Percentiles rank a stretch among this genome's conserved stretches.
Conservation (phyloP, 2,797 vertebrate genomes). For the Crenuchus spilurus region DNA sequence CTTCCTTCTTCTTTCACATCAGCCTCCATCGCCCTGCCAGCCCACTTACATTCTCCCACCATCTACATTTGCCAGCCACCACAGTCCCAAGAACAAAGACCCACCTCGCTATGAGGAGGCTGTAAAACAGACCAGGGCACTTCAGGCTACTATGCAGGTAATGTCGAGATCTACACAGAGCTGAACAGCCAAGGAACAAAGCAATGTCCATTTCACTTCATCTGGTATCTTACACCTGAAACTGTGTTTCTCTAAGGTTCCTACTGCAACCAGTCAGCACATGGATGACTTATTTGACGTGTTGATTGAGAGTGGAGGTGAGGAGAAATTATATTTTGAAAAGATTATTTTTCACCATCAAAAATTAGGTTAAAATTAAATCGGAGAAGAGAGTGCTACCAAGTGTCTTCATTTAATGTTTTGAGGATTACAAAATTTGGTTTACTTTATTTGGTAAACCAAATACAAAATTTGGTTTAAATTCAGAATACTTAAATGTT, state of each 20-base stretch:
- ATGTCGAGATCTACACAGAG: background rate
- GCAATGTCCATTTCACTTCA: background rate
- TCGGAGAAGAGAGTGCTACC: no score
- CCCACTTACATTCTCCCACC: constrained; percentile 70
- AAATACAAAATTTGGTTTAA: no score
- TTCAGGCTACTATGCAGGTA: constrained; percentile 77
- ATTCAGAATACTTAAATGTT: no score
- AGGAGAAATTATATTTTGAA: constrained; percentile 38
- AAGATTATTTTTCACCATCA: background rate
- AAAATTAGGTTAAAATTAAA: background rate
- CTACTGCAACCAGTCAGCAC: constrained; percentile 89
- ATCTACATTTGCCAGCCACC: constrained; percentile 75
- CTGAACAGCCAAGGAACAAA: background rate
- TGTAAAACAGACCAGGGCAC: constrained; percentile 88
- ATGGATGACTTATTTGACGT: constrained; percentile 99
- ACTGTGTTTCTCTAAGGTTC: constrained; percentile 74
- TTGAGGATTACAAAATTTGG: no score
- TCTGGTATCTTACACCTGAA: background rate
- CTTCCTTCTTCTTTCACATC: background rate
- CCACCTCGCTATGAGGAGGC: constrained; percentile 96
- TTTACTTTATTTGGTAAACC: no score
- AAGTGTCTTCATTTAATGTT: no score
- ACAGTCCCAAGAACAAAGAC: constrained; percentile 85
- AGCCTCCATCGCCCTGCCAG: constrained; percentile 76
- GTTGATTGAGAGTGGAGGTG: constrained; percentile 96